Conservation (phyloP, 2,797 vertebrate species). For the Pelodytes ibericus region DNA sequence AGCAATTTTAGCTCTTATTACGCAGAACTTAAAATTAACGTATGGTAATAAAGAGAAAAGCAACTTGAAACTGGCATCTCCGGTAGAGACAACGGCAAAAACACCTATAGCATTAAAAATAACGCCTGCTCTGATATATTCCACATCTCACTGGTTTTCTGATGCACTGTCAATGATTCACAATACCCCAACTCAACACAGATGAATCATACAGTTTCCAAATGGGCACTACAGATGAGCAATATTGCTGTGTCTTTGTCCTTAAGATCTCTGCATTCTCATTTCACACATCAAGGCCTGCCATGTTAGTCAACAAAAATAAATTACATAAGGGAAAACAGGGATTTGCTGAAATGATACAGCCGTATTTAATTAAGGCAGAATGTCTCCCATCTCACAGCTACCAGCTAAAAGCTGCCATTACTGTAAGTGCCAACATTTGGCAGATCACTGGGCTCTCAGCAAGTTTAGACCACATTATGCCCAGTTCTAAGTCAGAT, state of each 20-base stretch:
- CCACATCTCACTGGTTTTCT: not conserved
- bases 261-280: too few species aligned
- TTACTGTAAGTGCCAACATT: not conserved
- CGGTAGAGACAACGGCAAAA: too few species aligned
- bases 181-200: too few species aligned
- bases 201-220: not conserved
- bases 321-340: not conserved
- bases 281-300: not conserved
- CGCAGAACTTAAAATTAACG: too few species aligned
- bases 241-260: too few species aligned
- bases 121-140: not conserved
- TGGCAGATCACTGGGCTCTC: not conserved
- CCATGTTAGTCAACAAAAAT: not conserved
- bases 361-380: not conserved
- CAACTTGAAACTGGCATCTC: too few species aligned
- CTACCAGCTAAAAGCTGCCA: slow-evolving; percentile 1
- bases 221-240: too few species aligned
- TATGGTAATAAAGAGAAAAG: too few species aligned
- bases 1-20: too few species aligned
- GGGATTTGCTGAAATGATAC: not conserved
- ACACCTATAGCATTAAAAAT: too few species aligned
- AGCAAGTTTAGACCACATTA: not conserved
- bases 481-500: not conserved
- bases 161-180: not conserved
- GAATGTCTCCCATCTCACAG: not conserved